Evolutionary conservation across 2,113 vertebrate species (phyloP), one percentile per base, ranked within the genome.

Genomic region (Empidonax alnorum): DNA sequence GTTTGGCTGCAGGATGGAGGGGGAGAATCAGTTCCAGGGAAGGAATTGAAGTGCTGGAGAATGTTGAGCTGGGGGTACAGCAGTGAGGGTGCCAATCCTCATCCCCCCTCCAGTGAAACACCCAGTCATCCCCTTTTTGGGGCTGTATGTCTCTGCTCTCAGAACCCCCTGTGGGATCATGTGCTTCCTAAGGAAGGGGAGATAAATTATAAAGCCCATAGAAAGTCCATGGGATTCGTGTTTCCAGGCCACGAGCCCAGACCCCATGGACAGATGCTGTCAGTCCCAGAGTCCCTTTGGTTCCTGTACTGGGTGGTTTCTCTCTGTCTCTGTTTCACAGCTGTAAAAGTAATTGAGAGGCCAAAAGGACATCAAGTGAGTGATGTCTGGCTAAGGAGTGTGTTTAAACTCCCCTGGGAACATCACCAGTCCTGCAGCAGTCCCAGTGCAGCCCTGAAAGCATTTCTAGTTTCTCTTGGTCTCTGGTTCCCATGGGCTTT

Each of bases 151-250:
- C 12, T 44, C 37, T 44, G 37, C 58, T 55, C 68, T 86, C 62
- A 37, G 41, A 72, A 35, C 28, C 23, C 37, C 39, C 37, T 52
- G 16, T 23, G 46, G 69, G 42, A 25, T 7, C 41, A 3, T 0
- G 2, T 35, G 4, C 65, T 74, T 35, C 14, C 6, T 44, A 61
- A 75, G 28, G 58, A 58, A 58, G 31, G 24, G 47, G 41, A 61
- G 69, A 35, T 16, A 27, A 65, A 14, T 28, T 24, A 28, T 18
- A 23, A 85, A 69, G 37, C 30, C 52, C 59, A 61, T 8, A n/a
- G 58, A 9, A 58, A 55, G 21, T 22, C 10, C 0, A 0, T 39
- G 19, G 13, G 20, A 5, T 86, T 84, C 0, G 0, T 58, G 11
- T 87, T 77, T 56, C 31, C 75, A 83, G 37, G 24, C 31, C 49